Conservation (phyloP, 2,888 invertebrate species). For the Mesorhabditis belari region DNA sequence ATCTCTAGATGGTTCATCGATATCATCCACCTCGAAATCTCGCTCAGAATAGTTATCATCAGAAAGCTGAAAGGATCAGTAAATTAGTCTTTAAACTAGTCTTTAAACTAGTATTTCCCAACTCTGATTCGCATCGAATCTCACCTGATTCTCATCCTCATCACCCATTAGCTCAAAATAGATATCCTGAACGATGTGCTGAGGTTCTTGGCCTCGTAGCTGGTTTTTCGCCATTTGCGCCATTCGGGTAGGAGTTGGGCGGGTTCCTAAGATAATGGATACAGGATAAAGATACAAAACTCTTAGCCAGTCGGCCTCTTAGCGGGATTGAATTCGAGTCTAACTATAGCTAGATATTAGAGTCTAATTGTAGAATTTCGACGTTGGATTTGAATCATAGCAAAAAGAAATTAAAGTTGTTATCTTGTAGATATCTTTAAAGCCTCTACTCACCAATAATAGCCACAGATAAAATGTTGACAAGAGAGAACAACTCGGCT, state of each 20-base stretch:
- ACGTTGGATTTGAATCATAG: too few species aligned
- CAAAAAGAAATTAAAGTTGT: neutral
- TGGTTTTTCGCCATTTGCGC: constrained; percentile 45
- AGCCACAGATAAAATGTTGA: constrained; percentile 46
- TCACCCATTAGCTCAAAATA: constrained; percentile 51
- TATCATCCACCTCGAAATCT: neutral
- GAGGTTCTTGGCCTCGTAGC: constrained; percentile 28
- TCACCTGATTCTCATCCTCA: constrained; percentile 37
- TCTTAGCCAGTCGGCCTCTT: too few species aligned
- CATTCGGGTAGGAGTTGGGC: constrained; percentile 45
- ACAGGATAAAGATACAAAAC: constrained; percentile 1
- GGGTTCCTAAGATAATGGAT: constrained; percentile 16
- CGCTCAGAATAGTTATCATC: neutral
- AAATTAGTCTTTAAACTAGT: too few species aligned
- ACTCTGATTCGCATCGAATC: neutral
- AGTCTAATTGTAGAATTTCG: too few species aligned
- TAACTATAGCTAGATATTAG: too few species aligned
- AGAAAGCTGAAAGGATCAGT: neutral
- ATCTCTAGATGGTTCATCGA: too few species aligned
- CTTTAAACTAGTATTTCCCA: neutral
- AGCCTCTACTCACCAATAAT: constrained; percentile 16
- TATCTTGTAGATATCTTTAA: neutral
- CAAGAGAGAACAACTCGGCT: constrained; percentile 44
- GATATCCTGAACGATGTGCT: constrained; percentile 29
- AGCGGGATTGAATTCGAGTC: neutral